A percentile compares a stretch with the other conserved stretches of the same genome.
These are phyloP conservation scores for Chloromyia formosa DNA, from an alignment of 2,888 invertebrate species.

Conservation along the genomic window DNA sequence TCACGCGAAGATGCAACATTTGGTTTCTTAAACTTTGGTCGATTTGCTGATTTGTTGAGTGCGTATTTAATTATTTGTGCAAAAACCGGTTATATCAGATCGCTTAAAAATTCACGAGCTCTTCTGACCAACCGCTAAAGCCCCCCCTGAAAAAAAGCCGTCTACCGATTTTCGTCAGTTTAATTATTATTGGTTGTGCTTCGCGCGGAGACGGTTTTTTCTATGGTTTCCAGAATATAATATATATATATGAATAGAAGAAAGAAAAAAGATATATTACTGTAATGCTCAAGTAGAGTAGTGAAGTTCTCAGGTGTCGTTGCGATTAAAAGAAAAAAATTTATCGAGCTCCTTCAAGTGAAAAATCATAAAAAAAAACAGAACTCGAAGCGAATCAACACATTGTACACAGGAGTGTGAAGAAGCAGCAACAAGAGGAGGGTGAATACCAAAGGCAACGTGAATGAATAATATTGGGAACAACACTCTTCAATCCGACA, in stretches of 20 bases:
- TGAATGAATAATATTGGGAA: neutral
- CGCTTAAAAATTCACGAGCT: slow-evolving; percentile 4
- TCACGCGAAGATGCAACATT: slow-evolving; percentile 20
- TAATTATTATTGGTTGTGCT: neutral
- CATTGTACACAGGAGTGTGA: too few species aligned
- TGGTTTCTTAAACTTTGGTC: neutral
- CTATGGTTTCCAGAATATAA: neutral
- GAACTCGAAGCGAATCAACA: too few species aligned
- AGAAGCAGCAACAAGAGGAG: too few species aligned
- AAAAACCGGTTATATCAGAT: slow-evolving; percentile 33
- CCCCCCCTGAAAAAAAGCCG: neutral
- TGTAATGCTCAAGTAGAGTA: too few species aligned
- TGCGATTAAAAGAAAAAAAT: too few species aligned
- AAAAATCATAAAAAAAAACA: too few species aligned
- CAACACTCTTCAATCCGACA: neutral
- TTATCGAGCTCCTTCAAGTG: too few species aligned
- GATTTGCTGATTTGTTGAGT: slow-evolving; percentile 22
- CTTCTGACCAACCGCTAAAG: too few species aligned
- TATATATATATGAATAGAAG: neutral
- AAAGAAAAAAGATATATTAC: too few species aligned
- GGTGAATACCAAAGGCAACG: neutral
- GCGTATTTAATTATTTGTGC: slow-evolving; percentile 40
- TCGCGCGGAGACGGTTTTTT: neutral
- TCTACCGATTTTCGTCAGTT: neutral
- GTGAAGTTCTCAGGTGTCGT: too few species aligned